Evolutionary conservation across 2,113 vertebrate genomes (phyloP), one percentile per base, ranked within the genome.

Genomic region (Cyanoderma ruficeps): DNA sequence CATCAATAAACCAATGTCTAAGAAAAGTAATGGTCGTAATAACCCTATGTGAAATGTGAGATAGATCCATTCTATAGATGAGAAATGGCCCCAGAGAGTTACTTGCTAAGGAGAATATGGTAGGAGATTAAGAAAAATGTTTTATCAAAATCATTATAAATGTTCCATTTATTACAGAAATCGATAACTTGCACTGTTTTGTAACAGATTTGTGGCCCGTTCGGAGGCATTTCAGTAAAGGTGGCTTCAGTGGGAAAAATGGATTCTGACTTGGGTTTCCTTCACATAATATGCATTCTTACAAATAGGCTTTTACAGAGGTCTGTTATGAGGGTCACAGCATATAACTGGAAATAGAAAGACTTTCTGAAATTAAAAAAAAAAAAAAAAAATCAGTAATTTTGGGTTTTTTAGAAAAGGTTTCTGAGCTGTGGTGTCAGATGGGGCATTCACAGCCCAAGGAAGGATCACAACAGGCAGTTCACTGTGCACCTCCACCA

Each of bases 1-100:
- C 42, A 71, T 27, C 1, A 0, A 70, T 89, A 64, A n/a, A 72
- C 7, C 30, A 35, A 7, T 28, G 52, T 64, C 79, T 52, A 83
- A 69, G 33, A 81, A 91, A 95, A 93, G 50, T 83, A 57, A 84
- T 76, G 42, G 35, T 76, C 59, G 81, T 93, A 91, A 94, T 91
- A 97, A 89, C 10, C 27, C 11, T 67, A 30, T 6, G 35, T 52
- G 33, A 21, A 74, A 65, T 47, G 11, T 76, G 27, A 76, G 39
- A 44, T 8, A 70, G 33, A 55, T 81, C 35, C 16, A 42, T 93
- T 52, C 47, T 67, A 31, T 16, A 53, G 13, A 22, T 50, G 52
- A 85, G 42, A 83, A 92, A 88, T 41, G 11, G 24, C 31, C 37
- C 31, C 42, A 61, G 69, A 71, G 20, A 78, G 33, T 69, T 77